phyloP scores from a whole-genome alignment of 2,888 invertebrate species.

The Chloroclystis v-ata region DNA sequence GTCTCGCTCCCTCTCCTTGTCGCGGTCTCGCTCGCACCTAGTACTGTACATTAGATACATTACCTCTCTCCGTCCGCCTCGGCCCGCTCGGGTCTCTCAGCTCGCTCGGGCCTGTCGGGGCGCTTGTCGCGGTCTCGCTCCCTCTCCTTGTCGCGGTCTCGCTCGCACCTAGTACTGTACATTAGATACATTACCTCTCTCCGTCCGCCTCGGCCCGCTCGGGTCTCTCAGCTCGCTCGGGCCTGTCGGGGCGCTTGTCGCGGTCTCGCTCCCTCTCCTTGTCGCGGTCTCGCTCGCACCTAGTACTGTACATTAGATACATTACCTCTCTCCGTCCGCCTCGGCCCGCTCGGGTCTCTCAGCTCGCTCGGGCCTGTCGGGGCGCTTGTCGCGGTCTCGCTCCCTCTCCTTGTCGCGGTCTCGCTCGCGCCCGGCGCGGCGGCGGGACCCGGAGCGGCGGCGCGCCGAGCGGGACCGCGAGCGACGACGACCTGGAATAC shows the following conservation, averaged over 20 bases:
- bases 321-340: conserved; percentile 32
- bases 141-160: conserved; percentile 25
- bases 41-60: no score
- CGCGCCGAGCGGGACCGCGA: conserved; percentile 30
- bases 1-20: conserved; percentile 19
- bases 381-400: conserved; percentile 27
- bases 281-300: conserved; percentile 28
- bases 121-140: conserved; percentile 27
- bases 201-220: conserved; percentile 33
- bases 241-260: conserved; percentile 21
- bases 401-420: conserved; percentile 24
- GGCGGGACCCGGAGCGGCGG: conserved; percentile 43
- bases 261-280: conserved; percentile 22
- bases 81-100: conserved; percentile 26
- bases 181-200: no score
- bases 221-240: neutral
- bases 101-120: neutral
- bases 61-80: conserved; percentile 37
- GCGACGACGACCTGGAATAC: conserved; percentile 13
- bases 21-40: conserved; percentile 29
- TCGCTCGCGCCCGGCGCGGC: conserved; percentile 31
- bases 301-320: no score
- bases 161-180: no score
- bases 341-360: conserved; percentile 10
- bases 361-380: neutral